These are phyloP conservation scores for Nebria salina DNA, from an alignment of 2,888 invertebrate species.

Conservation along the genomic window DNA sequence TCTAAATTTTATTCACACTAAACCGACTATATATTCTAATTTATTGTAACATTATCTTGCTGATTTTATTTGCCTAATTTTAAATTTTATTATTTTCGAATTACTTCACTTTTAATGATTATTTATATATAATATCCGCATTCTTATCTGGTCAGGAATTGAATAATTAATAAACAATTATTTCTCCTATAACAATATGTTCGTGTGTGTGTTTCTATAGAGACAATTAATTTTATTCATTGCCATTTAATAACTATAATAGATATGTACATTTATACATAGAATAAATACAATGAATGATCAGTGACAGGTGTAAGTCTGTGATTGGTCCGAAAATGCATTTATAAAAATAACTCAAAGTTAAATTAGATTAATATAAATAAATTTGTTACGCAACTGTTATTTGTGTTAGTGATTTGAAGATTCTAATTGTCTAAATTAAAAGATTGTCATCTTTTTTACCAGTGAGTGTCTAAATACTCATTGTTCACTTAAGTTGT, in stretches of 20 bases:
- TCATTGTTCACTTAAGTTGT: neutral
- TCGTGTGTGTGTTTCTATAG: neutral
- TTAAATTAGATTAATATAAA: too few species aligned
- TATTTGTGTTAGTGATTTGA: neutral
- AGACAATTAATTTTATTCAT: neutral
- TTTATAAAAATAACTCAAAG: too few species aligned
- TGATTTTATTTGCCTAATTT: too few species aligned
- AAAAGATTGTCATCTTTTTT: neutral
- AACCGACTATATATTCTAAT: too few species aligned
- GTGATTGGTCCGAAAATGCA: too few species aligned
- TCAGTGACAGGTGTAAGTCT: neutral
- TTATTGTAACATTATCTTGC: neutral
- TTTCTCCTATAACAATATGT: neutral
- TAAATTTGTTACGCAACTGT: too few species aligned
- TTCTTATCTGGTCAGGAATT: conserved; percentile 10
- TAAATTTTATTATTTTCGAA: neutral
- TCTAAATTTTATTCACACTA: neutral
- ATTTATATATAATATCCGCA: conserved; percentile 10
- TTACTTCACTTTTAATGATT: neutral
- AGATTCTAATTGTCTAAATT: neutral
- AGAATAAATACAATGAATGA: neutral
- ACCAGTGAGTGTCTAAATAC: neutral
- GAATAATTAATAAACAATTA: neutral
- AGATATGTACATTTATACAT: neutral
- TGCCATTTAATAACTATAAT: neutral